Evolutionary conservation across 2,113 vertebrate species (phyloP).

Genomic region (Benitochromis conjunctus): DNA sequence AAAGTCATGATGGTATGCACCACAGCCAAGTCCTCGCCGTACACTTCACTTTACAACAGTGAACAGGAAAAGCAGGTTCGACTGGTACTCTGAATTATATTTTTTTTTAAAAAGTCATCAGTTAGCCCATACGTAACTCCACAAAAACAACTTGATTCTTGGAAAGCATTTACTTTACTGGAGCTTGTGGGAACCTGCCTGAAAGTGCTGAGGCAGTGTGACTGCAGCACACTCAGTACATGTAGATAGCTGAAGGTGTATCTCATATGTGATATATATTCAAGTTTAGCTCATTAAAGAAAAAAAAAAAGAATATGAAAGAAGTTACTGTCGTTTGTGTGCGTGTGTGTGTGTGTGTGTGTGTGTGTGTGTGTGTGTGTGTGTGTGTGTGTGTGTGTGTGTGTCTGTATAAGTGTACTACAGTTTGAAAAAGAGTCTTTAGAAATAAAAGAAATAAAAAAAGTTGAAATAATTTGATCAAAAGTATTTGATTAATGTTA

Average conservation of each 20-base stretch:
- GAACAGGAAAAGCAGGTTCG: slow-evolving; percentile 40
- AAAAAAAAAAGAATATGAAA: too few relatives aligned
- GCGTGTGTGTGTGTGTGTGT: too few relatives aligned
- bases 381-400: too few relatives aligned
- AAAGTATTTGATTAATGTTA: neutral
- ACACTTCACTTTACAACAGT: neutral
- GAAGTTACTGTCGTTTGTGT: too few relatives aligned
- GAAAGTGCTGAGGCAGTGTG: slow-evolving; percentile 6
- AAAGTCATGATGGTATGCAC: neutral
- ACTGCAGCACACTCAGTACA: neutral
- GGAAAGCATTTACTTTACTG: neutral
- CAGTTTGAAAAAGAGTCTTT: too few relatives aligned
- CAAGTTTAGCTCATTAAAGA: too few relatives aligned
- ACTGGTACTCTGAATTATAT: neutral
- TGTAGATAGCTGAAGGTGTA: neutral
- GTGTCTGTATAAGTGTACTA: too few relatives aligned
- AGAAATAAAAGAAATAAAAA: neutral
- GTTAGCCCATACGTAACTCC: neutral
- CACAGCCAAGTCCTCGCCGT: neutral
- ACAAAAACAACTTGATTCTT: slow-evolving; percentile 1
- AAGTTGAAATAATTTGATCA: neutral
- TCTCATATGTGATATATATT: neutral
- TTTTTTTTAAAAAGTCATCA: neutral
- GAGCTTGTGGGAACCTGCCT: neutral
- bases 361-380: too few relatives aligned